Evolutionary conservation across 1,140 invertebrate species (phyloP), one percentile per base, ranked within the genome.

Genomic region (Monochamus saltuarius): DNA sequence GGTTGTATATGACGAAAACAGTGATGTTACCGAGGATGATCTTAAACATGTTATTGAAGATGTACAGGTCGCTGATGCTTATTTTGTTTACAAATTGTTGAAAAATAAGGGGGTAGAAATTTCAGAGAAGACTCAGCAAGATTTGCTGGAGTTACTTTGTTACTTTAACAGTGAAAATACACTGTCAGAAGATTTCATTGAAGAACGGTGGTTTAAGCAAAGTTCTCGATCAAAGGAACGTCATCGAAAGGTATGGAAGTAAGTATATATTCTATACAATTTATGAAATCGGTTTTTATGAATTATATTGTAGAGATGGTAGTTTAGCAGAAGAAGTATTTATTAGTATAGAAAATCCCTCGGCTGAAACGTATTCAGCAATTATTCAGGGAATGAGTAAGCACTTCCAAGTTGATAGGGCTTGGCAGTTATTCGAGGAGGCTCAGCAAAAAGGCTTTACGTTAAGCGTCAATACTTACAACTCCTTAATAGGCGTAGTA

Each of bases 101-200:
- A 82, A 83, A 57, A 72, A 78, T 1, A 83, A 91, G 70, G 81
- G 81, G 58, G 74, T 82, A 1, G 77, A 82, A 64, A 73, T 93
- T 2, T 81, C 76, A 65, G 67, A 79, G n/a, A 81, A 85, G 46
- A 75, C 85, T 0, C 85, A 87, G 72, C 84, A 91, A 64, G 76
- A 83, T 11, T 77, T 95, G n/a, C 77, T 96, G 9, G 90, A 96
- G 77, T 72, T 95, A 11, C 71, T 94, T 2, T 93, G 91, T 72
- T 95, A 86, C 75, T 89, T 86, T 66, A 95, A 96, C 77, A 81
- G 83, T 63, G 78, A 84, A 49, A 85, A 91, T 59, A 78, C 82
- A 0, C 55, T 84, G 16, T 77, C 82, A 10, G 81, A 84, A 39
- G 87, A 92, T 46, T 87, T 86, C 70, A 72, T 87, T n/a, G 89